Evolutionary conservation across 2,888 invertebrate genomes (phyloP).

Genomic region (Lobophora halterata): DNA sequence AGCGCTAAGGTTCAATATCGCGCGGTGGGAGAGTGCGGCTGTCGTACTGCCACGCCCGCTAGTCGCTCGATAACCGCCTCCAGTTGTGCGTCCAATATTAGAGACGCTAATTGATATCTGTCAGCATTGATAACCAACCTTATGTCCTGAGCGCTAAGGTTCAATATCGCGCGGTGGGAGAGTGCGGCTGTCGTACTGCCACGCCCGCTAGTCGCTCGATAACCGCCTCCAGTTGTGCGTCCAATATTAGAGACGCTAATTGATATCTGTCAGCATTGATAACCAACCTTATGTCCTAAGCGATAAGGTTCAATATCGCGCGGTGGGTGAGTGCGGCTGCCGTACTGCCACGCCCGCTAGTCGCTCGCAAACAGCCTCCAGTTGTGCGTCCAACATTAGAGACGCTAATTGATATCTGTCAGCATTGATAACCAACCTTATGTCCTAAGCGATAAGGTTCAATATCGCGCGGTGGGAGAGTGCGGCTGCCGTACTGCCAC

Average conservation of each 20-base stretch:
- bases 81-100: slow-evolving; percentile 87
- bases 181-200: slow-evolving; percentile 37
- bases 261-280: slow-evolving; percentile 80
- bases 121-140: slow-evolving; percentile 33
- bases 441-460: no score
- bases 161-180: slow-evolving; percentile 43
- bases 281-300: slow-evolving; percentile 7
- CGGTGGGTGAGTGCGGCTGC: slow-evolving; percentile 40
- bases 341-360: slow-evolving; percentile 72
- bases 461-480: no score
- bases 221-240: slow-evolving; percentile 85
- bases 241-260: slow-evolving; percentile 87
- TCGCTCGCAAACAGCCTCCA: slow-evolving; percentile 85
- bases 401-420: slow-evolving; percentile 87
- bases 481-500: no score
- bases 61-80: slow-evolving; percentile 85
- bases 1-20: slow-evolving; percentile 34
- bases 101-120: slow-evolving; percentile 86
- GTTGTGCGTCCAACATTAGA: slow-evolving; percentile 86
- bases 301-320: slow-evolving; percentile 35
- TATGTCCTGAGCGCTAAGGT: slow-evolving; percentile 11
- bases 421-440: no score
- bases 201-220: slow-evolving; percentile 84
- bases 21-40: slow-evolving; percentile 40
- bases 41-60: slow-evolving; percentile 62